phyloP scores from a whole-genome alignment of 2,888 invertebrate genomes.

The Xestia xanthographa region DNA sequence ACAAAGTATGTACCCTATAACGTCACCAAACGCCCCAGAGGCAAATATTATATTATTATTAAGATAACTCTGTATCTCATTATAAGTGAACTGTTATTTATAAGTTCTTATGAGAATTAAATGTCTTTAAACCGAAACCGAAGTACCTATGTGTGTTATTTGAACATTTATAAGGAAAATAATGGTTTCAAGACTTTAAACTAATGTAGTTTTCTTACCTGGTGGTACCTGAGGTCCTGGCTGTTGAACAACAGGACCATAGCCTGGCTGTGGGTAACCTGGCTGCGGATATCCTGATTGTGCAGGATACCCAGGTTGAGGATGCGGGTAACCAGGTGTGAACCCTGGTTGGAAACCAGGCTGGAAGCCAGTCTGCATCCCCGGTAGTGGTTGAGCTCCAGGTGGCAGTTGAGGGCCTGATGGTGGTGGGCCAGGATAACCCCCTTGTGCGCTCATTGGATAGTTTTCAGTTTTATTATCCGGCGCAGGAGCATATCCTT shows the following conservation, averaged over 20 bases:
- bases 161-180: background rate
- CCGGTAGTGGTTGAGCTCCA: slow-evolving; percentile 82
- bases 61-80: too few species aligned
- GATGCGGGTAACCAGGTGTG: slow-evolving; percentile 71
- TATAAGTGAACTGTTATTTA: too few species aligned
- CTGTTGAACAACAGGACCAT: slow-evolving; percentile 80
- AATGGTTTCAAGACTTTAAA: background rate
- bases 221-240: slow-evolving; percentile 78
- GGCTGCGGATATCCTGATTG: slow-evolving; percentile 64
- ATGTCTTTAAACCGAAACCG: too few species aligned
- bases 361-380: slow-evolving; percentile 84
- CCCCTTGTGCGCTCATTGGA: slow-evolving; percentile 79
- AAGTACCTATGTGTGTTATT: too few species aligned
- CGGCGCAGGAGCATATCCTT: slow-evolving; percentile 84
- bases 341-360: slow-evolving; percentile 81
- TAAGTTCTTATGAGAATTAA: too few species aligned
- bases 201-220: slow-evolving; percentile 52
- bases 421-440: slow-evolving; percentile 79
- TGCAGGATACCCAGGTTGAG: slow-evolving; percentile 68
- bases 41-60: too few species aligned
- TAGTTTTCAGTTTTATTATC: slow-evolving; percentile 81
- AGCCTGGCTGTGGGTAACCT: slow-evolving; percentile 69
- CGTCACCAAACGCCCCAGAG: too few species aligned
- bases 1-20: too few species aligned
- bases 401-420: slow-evolving; percentile 77